A percentile compares a stretch with the other conserved stretches of the same genome.
phyloP scores from a whole-genome alignment of 2,113 vertebrate genomes.

The Proteles cristata region DNA sequence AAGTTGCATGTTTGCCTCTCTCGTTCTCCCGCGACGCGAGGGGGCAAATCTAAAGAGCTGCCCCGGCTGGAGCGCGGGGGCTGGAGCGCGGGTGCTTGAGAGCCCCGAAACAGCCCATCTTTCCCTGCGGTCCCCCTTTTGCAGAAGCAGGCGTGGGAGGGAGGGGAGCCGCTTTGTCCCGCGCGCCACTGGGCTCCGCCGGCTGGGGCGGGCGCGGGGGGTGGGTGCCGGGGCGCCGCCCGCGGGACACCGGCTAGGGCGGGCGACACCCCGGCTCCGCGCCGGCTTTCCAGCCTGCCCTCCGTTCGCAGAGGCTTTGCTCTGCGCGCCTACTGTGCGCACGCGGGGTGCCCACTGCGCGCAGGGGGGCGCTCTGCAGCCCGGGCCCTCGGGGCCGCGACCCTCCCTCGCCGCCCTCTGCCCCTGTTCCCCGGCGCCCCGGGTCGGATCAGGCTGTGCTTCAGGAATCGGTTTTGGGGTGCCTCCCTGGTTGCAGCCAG shows the following conservation, averaged over 20 bases:
- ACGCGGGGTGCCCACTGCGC: neutral
- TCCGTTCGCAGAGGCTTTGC: neutral
- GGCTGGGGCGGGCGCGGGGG: neutral
- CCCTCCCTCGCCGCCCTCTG: neutral
- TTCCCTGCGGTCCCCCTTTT: neutral
- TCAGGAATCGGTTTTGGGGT: neutral
- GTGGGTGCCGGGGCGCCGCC: neutral
- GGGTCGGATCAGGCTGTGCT: neutral
- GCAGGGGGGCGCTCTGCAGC: slow-evolving; percentile 19
- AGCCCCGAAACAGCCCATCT: neutral
- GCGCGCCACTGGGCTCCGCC: neutral
- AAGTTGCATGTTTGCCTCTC: slow-evolving; percentile 11
- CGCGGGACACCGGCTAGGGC: too few species aligned
- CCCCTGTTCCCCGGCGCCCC: neutral
- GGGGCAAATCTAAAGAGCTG: neutral
- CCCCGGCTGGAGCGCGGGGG: neutral
- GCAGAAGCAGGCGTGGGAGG: neutral
- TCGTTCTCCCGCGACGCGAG: neutral
- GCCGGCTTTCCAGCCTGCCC: neutral
- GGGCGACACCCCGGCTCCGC: neutral
- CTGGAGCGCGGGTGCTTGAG: neutral
- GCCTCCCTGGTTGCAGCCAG: neutral
- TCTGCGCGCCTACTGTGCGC: neutral
- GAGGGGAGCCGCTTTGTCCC: neutral
- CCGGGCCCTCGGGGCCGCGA: accelerated